Base-by-base conservation (phyloP, 1,140 invertebrate genomes). In the Eueides isabella region DNA sequence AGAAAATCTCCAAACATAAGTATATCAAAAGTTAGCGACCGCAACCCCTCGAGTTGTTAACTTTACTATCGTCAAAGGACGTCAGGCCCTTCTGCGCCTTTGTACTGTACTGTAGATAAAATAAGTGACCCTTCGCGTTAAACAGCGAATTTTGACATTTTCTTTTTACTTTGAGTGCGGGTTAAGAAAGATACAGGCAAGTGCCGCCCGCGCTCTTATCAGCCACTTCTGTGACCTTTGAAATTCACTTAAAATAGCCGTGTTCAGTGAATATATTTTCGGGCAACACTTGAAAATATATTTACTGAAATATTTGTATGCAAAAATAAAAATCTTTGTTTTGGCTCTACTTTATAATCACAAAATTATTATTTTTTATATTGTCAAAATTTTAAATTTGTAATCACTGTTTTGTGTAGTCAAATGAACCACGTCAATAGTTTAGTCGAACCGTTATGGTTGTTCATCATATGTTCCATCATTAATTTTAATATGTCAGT, bases 61-160 rank as follows among this genome's bases (percentile, higher is more conserved):
- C 38, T 26, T 26, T 14, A 67, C 28, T 44, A 41, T 44, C 65
- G 41, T 67, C 65, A 67, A 67, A 67, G 65, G 38, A 44, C 64
- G 64, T 41, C 64, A 41, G 16, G n/a, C 41, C 23, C 48, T 30
- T 19, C 63, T 44, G 19, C 65, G n/a, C 30, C 65, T 67, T 67
- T 67, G 65, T 67, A 41, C 11, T 44, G 65, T 55, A 67, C 11
- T 44, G 65, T 55, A 67, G 65, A 67, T 66, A 66, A 66, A 66
- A 66, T 30, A 67, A 67, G 65, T 67, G 65, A 67, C 65, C 65
- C 65, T 67, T 44, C 14, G 65, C 65, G 65, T 41, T 67, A 67
- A 67, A 67, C 38, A 48, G 28, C 38, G 38, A 67, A 48, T 67
- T 67, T 67, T 67, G 65, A 67, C 65, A 67, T 67, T 67, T 26